Conservation (phyloP, 2,797 vertebrate species). For the Mormyrops attenuatus region DNA sequence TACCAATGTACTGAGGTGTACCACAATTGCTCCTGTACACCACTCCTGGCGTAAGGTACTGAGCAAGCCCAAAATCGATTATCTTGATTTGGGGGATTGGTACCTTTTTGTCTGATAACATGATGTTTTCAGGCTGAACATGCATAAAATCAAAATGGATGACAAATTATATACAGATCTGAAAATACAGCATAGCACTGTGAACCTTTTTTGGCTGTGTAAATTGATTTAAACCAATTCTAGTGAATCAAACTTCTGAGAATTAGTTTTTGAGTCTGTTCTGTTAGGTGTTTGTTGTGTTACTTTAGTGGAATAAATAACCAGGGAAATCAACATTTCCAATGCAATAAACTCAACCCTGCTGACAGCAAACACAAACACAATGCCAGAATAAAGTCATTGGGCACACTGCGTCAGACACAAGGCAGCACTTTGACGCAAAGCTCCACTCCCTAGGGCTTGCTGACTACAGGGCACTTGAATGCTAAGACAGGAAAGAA, state of each 20-base stretch:
- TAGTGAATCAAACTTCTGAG: not conserved
- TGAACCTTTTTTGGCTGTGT: not conserved
- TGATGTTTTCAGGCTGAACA: slow-evolving; percentile 69
- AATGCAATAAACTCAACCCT: not conserved
- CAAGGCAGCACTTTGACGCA: not conserved
- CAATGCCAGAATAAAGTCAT: not conserved
- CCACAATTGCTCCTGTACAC: slow-evolving; percentile 66
- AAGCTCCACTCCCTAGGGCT: not conserved
- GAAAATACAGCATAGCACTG: not conserved
- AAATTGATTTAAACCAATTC: not conserved
- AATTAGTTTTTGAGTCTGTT: not conserved
- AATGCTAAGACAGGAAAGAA: not conserved
- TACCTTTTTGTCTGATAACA: slow-evolving; percentile 63
- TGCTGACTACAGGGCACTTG: not conserved
- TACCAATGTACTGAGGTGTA: slow-evolving; percentile 67
- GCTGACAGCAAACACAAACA: not conserved
- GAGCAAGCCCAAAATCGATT: slow-evolving; percentile 70
- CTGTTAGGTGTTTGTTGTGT: not conserved
- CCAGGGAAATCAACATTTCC: not conserved
- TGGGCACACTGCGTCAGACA: not conserved
- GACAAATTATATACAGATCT: not conserved
- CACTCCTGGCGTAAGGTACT: slow-evolving; percentile 50
- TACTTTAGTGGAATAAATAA: not conserved
- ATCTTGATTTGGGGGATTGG: slow-evolving; percentile 63
- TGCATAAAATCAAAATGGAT: not conserved